Base-by-base conservation (phyloP, 2,113 vertebrate species). In the Ceyx cyanopectus region DNA sequence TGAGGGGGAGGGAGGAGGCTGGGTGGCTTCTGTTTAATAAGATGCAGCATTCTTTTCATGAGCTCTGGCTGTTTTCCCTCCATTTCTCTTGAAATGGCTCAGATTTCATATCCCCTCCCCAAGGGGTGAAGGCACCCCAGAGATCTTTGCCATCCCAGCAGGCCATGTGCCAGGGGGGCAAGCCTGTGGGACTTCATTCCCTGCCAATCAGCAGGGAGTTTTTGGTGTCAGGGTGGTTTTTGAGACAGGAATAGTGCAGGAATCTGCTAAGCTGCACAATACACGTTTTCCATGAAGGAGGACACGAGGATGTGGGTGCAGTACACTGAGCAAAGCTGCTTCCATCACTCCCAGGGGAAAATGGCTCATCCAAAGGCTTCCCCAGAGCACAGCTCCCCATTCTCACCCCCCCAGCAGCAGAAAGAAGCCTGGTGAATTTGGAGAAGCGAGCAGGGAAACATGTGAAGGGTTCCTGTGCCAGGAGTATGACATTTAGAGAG, bases 401-500 rank as follows among this genome's bases (percentile, higher is more conserved):
- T 20, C 15, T 5, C 17, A 6, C 27, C 6, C 12, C 16, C 12
- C 14, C 61, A 6, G 85, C 43, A 83, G 65, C 65, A 95, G 53
- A 88, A 93, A 95, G 53, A 88, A 93, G 67, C 66, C 54, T 72
- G 32, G 60, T 41, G 16, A 43, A 3, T 73, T 69, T 66, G 61
- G 78, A 89, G 46, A 43, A 62, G 46, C 0, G 0, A 94, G 56
- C 46, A 82, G 43, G 54, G 82, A 87, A 89, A 61, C 77, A 81
- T 58, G 83, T n/a, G 78, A 92, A 81, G 73, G 32, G 74, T 79
- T 90, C 34, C 74, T 94, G 40, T 95, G 92, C 92, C 86, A 88
- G 84, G 58, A 73, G 41, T 41, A 34, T 89, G 89, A 93, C 83
- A 66, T 94, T 95, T 94, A 73, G 81, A 87, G 58, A 82, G 43